Evolutionary conservation across 2,113 vertebrate genomes (phyloP), one percentile per base, ranked within the genome.

Genomic region (Paradoxurus hermaphroditus): DNA sequence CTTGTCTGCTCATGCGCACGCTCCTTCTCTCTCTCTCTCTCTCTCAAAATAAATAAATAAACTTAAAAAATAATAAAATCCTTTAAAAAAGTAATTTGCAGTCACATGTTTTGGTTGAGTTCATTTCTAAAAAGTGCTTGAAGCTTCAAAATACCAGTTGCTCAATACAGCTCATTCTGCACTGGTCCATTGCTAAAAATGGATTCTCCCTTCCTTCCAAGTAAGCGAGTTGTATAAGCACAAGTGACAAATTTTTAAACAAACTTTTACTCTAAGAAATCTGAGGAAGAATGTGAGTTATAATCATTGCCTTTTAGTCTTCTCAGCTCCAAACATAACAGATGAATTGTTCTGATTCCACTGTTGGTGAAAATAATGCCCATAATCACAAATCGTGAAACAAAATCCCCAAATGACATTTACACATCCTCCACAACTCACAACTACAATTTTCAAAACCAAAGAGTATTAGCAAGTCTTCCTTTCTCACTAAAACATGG

Each of bases 121-220:
- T 96, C 18, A 46, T 44, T 90, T 63, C 67, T 25, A 39, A 89
- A 91, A 91, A 93, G 67, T 65, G 49, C 67, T 83, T 89, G 41
- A 29, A 86, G 31, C 88, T 91, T 92, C 65, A 96, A 93, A 97
- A 89, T 18, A 46, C 18, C 83, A 91, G 59, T 82, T 96, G 59
- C 83, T 97, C 78, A 86, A 89, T 44, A 81, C 31, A 44, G 63
- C 16, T 23, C 11, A 21, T 21, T 91, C 12, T 70, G 86, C 23
- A 27, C 56, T 18, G 34, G 56, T 51, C 46, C 23, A 78, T 86
- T 86, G 72, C 78, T 89, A 94, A 94, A 97, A 59, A 72, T 70
- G 83, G 83, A 59, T 85, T 81, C 21, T 95, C 53, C 83, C 62
- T 88, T 95, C 25, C 13, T 85, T 44, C 77, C 67, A 92, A 82